Base-by-base conservation (phyloP, 2,888 invertebrate genomes). In the Amiota communis region DNA sequence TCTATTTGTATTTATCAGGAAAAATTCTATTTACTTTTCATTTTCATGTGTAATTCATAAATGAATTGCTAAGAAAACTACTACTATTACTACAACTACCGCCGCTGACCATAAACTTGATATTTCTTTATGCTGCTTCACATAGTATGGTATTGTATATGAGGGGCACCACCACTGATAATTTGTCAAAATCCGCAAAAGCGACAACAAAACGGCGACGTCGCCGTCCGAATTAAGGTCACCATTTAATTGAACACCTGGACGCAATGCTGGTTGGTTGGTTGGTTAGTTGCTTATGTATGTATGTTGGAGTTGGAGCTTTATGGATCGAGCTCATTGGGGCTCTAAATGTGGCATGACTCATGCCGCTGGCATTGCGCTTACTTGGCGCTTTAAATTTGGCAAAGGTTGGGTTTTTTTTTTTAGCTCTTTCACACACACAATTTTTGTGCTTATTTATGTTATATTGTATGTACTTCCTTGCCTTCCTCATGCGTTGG, bases 241-340 rank as follows among this genome's bases (percentile, higher is more conserved):
- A 83, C 75, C 84, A 77, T 83, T 81, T 80, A 84, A 84, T 83
- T 83, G 83, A 83, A 83, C 83, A 83, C 83, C 83, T 83, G 83
- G 83, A 80, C 59, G 11, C 12, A 17, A 17, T 36, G 59, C 53
- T n/a, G 53, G 12, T 51, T 51, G 53, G 53, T 51, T 36, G 8
- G 36, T 36, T 36, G 36, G 36, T 36, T 36, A 36, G 36, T 36
- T 2, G 36, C 36, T 36, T 36, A 36, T 6, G n/a, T n/a, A n/a
- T n/a, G n/a, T n/a, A 6, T 36, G 36, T 36, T 36, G 36, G 8
- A 36, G 36, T 36, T 36, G 36, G 17, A 20, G 9, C 53, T 53
- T n/a, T 59, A n/a, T n/a, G n/a, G n/a, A n/a, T n/a, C n/a, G n/a
- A n/a, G n/a, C n/a, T n/a, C n/a, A n/a, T 11, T 17, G n/a, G n/a